phyloP scores from a whole-genome alignment of 2,888 invertebrate genomes.

The Antheraea yamamai region DNA sequence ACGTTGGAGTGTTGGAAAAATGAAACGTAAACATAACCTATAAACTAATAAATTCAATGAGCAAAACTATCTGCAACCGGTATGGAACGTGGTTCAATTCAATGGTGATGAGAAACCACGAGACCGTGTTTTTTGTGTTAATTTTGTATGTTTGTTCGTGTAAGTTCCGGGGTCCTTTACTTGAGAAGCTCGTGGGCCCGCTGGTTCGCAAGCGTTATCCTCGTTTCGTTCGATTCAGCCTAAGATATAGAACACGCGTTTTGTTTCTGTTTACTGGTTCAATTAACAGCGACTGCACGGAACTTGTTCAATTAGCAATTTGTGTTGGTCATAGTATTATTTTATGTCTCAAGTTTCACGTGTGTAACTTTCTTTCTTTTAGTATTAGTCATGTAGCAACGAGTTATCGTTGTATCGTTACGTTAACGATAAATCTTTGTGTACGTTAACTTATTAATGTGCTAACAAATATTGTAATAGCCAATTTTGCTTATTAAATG shows the following conservation, averaged over 20 bases:
- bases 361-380: neutral
- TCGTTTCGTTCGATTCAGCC: conserved; percentile 95
- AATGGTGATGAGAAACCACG: conserved; percentile 47
- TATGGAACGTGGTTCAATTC: neutral
- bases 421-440: neutral
- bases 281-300: conserved; percentile 59
- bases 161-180: conserved; percentile 80
- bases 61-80: conserved; percentile 18
- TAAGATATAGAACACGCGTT: conserved; percentile 68
- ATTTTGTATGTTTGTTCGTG: conserved; percentile 45
- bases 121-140: conserved; percentile 60
- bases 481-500: neutral
- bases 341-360: neutral
- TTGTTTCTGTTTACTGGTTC: conserved; percentile 50
- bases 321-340: conserved; percentile 22
- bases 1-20: neutral
- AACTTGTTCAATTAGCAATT: conserved; percentile 24
- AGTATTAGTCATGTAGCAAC: neutral
- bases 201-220: conserved; percentile 98
- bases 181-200: conserved; percentile 98
- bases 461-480: neutral
- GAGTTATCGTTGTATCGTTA: neutral
- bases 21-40: neutral
- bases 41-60: neutral
- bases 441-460: neutral